phyloP scores from a whole-genome alignment of 2,797 vertebrate species.

The Pogonophryne albipinna region DNA sequence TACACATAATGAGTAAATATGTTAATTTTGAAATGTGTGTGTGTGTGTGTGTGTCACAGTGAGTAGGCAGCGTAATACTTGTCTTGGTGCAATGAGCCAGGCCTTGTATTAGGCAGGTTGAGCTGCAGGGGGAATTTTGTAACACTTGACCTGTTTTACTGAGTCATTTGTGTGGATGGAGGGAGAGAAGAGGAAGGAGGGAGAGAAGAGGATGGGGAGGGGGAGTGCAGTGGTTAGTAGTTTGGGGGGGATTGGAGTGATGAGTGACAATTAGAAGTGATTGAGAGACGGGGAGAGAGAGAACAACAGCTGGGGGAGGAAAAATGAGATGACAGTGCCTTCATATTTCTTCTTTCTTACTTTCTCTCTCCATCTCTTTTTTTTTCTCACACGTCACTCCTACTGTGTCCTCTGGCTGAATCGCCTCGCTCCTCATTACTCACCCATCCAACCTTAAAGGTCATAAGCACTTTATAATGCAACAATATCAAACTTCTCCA shows the following conservation, averaged over 20 bases:
- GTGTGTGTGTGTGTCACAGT: slow-evolving; percentile 9
- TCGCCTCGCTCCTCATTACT: slow-evolving; percentile 66
- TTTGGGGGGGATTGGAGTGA: slow-evolving; percentile 63
- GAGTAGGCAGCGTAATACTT: slow-evolving; percentile 74
- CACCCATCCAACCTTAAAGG: slow-evolving; percentile 78
- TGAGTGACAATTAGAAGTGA: slow-evolving; percentile 80
- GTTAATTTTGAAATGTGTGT: slow-evolving; percentile 25
- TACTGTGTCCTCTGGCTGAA: slow-evolving; percentile 62
- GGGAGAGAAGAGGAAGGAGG: background rate
- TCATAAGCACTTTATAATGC: slow-evolving; percentile 66
- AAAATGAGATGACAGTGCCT: slow-evolving; percentile 72
- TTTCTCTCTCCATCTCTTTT: slow-evolving; percentile 34
- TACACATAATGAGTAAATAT: slow-evolving; percentile 43
- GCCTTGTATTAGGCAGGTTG: slow-evolving; percentile 86
- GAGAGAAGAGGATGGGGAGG: slow-evolving; percentile 27
- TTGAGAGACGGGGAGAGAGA: slow-evolving; percentile 68
- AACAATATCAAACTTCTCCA: slow-evolving; percentile 62
- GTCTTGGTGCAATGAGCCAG: slow-evolving; percentile 80
- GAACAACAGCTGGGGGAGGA: slow-evolving; percentile 79
- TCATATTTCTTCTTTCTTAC: slow-evolving; percentile 64
- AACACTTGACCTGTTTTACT: slow-evolving; percentile 90
- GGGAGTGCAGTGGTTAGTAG: slow-evolving; percentile 58
- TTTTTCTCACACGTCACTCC: slow-evolving; percentile 54
- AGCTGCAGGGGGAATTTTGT: slow-evolving; percentile 85
- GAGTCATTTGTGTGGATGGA: slow-evolving; percentile 82